Evolutionary conservation across 1,140 invertebrate genomes (phyloP), one percentile per base, ranked within the genome.

Genomic region (Dolichoris vasculosae): DNA sequence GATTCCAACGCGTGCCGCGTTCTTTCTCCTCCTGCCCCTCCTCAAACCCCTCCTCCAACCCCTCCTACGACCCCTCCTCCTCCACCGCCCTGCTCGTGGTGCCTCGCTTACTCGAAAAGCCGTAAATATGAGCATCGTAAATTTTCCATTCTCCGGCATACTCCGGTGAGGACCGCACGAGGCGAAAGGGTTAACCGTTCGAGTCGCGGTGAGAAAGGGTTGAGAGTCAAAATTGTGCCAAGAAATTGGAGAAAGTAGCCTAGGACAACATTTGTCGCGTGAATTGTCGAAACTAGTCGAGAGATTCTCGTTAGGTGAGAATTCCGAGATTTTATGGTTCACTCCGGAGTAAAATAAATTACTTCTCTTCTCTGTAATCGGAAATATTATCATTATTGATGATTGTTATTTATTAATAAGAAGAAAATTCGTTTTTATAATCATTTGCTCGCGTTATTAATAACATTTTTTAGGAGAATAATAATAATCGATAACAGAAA

Each of bases 101-200:
- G 23, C 26, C 59, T 13, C 17, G n/a, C 73, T 67, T 43, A 17
- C 46, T 15, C 76, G 43, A 78, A 17, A n/a, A 71, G 75, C 51
- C 76, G 83, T 84, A 84, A 84, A 84, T 79, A 79, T 79, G 32
- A 15, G 17, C n/a, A 23, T 80, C 83, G 77, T 85, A 85, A 85
- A 85, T 85, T 85, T 84, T 46, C 48, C 32, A 4, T 38, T 0
- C 46, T 0, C 35, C 35, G 59, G 46, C 43, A 9, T 38, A 2
- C 46, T 0, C 35, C 35, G 59, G 46, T n/a, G 2, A 2, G 38
- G 32, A 81, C 1, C 17, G 63, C 80, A 51, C 43, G 80, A 35
- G 30, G 38, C 69, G 48, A 82, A 82, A 75, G 81, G 81, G 81
- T 82, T 82, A 43, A 71, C 8, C 2, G 59, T 48, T 43, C 23